Evolutionary conservation across 92 coral and sea anemone species (phyloP), one percentile per base, ranked within the genome.

Genomic region (Palythoa caribaeorum): DNA sequence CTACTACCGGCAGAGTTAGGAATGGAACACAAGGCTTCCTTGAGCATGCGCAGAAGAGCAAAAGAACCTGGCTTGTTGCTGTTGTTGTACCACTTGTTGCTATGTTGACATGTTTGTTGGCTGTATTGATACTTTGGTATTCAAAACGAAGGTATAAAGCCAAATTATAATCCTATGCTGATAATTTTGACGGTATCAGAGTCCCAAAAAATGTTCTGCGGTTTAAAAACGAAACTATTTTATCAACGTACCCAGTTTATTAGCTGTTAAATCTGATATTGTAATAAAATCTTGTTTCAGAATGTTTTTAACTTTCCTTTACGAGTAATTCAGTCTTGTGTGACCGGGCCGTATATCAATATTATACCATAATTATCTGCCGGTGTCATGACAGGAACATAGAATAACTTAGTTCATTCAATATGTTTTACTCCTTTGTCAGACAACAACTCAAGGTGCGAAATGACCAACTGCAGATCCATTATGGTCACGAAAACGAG

Each of bases 21-120:
- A 63, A 63, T 35, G 57, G 57, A 20, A 81, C 59, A 81, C 37
- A 81, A 14, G 76, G 86, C 19, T 40, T 54, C 11, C 36, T 36
- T 50, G 73, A 40, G 86, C 76, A 68, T 81, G 86, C 60, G 76
- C 86, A 80, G 74, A 40, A 81, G 63, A 14, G 60, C 86, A 81
- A 81, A 47, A 12, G 71, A 51, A 3, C 38, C 21, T 20, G 21
- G 11, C 15, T 65, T 37, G 21, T 66, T 17, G 86, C 60, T 53
- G n/a, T 66, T 5, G 19, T 81, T 10, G 75, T 81, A 68, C 71
- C 86, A 20, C 57, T 81, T 2, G 76, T 50, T 81, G 36, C 74
- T 68, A 69, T 81, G 62, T 59, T 52, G 40, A 47, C 19, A 40
- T 68, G 59, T 48, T 53, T 81, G 47, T 38, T 66, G 5, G 76